phyloP scores from a whole-genome alignment of 1,140 invertebrate genomes.

The Drosophila ohnishii region DNA sequence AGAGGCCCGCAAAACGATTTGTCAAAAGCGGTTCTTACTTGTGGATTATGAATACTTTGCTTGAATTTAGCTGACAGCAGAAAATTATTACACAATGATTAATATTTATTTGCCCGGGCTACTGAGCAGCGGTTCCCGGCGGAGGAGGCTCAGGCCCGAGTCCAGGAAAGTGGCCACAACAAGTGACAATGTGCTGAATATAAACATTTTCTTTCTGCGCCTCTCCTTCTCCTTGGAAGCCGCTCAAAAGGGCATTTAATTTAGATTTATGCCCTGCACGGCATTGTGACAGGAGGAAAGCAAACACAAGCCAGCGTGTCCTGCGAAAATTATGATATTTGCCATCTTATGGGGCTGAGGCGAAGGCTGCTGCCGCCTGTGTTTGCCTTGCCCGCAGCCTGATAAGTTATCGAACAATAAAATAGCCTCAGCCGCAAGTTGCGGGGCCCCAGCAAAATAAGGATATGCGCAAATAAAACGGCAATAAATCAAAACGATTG shows the following conservation, averaged over 20 bases:
- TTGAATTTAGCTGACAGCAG: conserved; percentile 82
- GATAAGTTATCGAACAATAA: conserved; percentile 81
- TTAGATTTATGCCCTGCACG: conserved; percentile 76
- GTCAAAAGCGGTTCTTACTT: conserved; percentile 81
- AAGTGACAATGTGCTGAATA: conserved; percentile 76
- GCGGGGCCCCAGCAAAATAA: conserved; percentile 54
- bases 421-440: conserved; percentile 56
- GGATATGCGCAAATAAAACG: conserved; percentile 81
- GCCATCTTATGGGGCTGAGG: conserved; percentile 18
- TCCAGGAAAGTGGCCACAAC: conserved; percentile 48
- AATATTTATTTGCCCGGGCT: conserved; percentile 78
- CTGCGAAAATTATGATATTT: conserved; percentile 76
- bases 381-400: conserved; percentile 24
- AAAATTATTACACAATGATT: conserved; percentile 82
- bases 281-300: conserved; percentile 67
- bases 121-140: conserved; percentile 42
- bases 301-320: conserved; percentile 63
- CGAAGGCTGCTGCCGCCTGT: background rate
- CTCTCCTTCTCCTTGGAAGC: conserved; percentile 13
- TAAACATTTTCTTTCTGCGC: conserved; percentile 46
- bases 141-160: conserved; percentile 8
- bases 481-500: conserved; percentile 81
- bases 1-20: conserved; percentile 70
- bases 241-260: conserved; percentile 76
- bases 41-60: conserved; percentile 82